Evolutionary conservation across 2,797 vertebrate species (phyloP), one percentile per base, ranked within the genome.

Genomic region (Acanthurus leucopareius): DNA sequence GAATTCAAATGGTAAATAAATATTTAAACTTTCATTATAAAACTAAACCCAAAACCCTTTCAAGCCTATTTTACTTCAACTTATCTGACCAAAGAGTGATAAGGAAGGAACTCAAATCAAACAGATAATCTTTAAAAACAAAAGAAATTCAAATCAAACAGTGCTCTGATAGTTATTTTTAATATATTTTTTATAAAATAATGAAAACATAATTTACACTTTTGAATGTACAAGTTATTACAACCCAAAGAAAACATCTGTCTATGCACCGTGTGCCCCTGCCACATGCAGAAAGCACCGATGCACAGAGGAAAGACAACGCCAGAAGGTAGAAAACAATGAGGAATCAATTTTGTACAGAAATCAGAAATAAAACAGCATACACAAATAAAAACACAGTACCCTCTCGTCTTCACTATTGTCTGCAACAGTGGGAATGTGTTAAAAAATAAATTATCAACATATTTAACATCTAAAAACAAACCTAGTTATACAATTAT

Each of bases 141-240:
- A 11, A 56, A 70, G 44, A 4, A 38, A 32, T 20, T 0, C 48
- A 72, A 76, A 56, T 2, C 17, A 59, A 0, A 54, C 72, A 62
- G 61, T 65, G 32, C 53, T 84, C 82, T 85, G 90, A 88, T 86
- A 88, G 75, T 89, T 91, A 83, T 89, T 93, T 93, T 92, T 91
- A 90, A 93, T 91, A 89, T 90, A 88, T 92, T 92, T 94, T 93
- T 95, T 95, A 96, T 95, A 96, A 96, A 96, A 96, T 93, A 95
- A 94, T 93, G 93, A 93, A 96, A 95, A 95, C 94, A 95, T 95
- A 96, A 96, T 96, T 97, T 97, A 97, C 95, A 96, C 86, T 91
- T 94, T 94, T 94, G 91, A 95, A 96, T 95, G 88, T 96, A 96
- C 96, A 96, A 77, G 89, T 94, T 95, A 95, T 91, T 93, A 95